Evolutionary conservation across 1,140 invertebrate species (phyloP), one percentile per base, ranked within the genome.

Genomic region (Meloidogyne floridensis): DNA sequence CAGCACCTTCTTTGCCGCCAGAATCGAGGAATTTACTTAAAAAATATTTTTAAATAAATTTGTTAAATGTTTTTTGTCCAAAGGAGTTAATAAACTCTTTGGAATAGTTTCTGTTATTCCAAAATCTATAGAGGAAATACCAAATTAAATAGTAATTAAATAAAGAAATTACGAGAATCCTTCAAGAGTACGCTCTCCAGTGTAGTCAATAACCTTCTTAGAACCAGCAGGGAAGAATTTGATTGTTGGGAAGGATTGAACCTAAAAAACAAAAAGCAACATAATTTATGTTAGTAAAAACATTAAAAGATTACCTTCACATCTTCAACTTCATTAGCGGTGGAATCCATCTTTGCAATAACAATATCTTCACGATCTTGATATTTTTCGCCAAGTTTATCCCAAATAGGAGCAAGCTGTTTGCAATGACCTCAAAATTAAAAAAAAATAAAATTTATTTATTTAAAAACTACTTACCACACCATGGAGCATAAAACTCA

Each of bases 331-430:
- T 99, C 97, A 91, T 99, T 99, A 88, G 93, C 94, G 80, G 97
- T 98, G 75, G 97, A 93, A 91, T 99, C 97, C 93, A 99, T 98
- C 92, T 99, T 99, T 84, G 97, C 96, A 90, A 99, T 95, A 13
- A 99, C 93, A 84, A 99, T 92, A 82, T 93, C 93, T 69, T 94
- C 93, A 85, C 93, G 93, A 85, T 95, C 94, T 90, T 94, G 94
- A 91, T 93, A 86, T 51, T 97, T 95, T 86, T 95, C 94, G 80
- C 93, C 94, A 81, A 95, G 92, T 92, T 94, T 88, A 84, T 98
- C 96, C 91, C 96, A 99, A 91, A 98, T 98, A 47, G 97, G 97
- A 83, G 93, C 94, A 97, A 99, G 81, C 20, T 84, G 76, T 47
- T 87, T 86, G 86, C 85, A 86, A 72, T 86, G 86, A 11, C 84